Base-by-base conservation (phyloP, 2,797 vertebrate species). In the Falco naumanni region DNA sequence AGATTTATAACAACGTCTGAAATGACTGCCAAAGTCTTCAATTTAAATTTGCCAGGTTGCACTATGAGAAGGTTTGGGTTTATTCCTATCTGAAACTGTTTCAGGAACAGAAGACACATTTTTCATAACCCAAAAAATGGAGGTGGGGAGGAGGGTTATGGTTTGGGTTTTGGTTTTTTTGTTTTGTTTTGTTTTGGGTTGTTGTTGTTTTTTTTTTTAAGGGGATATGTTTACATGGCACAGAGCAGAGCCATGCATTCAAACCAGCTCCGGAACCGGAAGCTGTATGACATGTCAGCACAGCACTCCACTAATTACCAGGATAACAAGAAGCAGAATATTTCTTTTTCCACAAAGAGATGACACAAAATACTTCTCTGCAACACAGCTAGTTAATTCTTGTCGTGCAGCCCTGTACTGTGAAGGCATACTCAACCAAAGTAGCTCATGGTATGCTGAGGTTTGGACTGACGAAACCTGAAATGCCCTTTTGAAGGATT, bases 231-330 rank as follows among this genome's bases (percentile, higher is more conserved):
- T 94, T 95, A 88, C 65, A 93, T 15, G 80, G 91, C 95, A 91
- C 37, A 11, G 79, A 81, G 83, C 89, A 93, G 89, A 61, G 93
- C 94, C 87, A 26, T 88, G 94, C 83, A 86, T 72, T 71, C 65
- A 78, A 34, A 69, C 48, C 69, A 72, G 92, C 93, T 95, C 94
- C 80, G 88, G 96, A 97, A 96, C 0, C 45, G 94, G 96, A 97
- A 96, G 70, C 90, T 53, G n/a, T 26, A 50, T 61, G 85, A 95
- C 95, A 92, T 95, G 96, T 94, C 94, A 97, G 95, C 88, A 91
- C 96, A 96, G 83, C 92, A 95, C 93, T 86, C 93, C 77, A 2
- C 90, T 95, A 95, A 96, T 96, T 97, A 94, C 65, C 80, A 59
- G 79, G 13, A 54, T 93, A 96, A 96, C 59, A 65, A 95, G 93